A percentile compares a stretch with the other conserved stretches of the same genome.
These are phyloP conservation scores for Alsophila aescularia DNA, from an alignment of 2,888 invertebrate species.

Conservation along the genomic window DNA sequence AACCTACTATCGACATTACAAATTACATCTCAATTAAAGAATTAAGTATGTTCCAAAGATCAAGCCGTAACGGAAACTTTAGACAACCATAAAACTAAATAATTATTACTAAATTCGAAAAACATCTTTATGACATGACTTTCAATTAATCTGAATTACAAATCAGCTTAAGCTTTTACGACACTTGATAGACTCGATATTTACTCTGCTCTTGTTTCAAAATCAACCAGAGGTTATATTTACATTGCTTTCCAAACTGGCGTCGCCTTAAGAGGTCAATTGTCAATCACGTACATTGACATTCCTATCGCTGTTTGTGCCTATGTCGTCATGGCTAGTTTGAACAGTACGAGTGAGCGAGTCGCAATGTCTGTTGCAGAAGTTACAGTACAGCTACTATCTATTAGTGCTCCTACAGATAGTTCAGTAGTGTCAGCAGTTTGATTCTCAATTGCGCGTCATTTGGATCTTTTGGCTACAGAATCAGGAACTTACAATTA, in stretches of 20 bases:
- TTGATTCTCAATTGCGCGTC: no score
- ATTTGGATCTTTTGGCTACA: no score
- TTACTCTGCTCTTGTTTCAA: conserved; percentile 42
- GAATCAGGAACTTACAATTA: no score
- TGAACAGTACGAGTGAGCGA: background rate
- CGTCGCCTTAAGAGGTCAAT: conserved; percentile 65
- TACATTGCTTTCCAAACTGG: conserved; percentile 45
- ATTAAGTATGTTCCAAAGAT: background rate
- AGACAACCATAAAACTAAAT: conserved; percentile 1
- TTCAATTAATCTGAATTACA: conserved; percentile 22
- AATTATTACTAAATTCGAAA: conserved; percentile 7
- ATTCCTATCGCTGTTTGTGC: conserved; percentile 53
- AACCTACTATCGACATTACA: no score
- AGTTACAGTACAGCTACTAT: no score
- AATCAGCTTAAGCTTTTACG: conserved; percentile 18
- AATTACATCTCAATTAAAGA: no score
- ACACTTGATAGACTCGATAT: conserved; percentile 13
- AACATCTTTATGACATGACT: conserved; percentile 13
- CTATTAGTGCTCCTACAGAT: no score
- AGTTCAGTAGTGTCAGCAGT: no score
- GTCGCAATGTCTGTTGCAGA: no score
- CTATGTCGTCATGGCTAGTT: background rate
- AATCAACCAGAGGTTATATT: conserved; percentile 43
- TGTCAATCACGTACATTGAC: conserved; percentile 65
- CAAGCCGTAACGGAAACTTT: background rate